A percentile compares a stretch with the other conserved stretches of the same genome.
These are phyloP conservation scores for Cheilosia urbana DNA, from an alignment of 2,888 invertebrate species.

Conservation along the genomic window DNA sequence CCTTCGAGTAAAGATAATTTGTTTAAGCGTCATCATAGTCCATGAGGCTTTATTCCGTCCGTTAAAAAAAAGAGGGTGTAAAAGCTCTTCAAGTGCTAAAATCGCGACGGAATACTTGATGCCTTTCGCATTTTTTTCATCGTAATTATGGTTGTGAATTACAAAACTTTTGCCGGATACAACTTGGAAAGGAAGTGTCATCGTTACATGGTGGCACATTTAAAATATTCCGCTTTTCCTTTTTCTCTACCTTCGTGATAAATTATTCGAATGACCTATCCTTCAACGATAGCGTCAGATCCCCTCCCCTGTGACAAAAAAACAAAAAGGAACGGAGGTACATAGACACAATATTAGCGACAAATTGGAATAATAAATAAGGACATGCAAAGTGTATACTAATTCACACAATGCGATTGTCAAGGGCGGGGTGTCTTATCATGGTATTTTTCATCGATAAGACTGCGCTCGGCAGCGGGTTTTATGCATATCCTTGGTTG, in stretches of 20 bases:
- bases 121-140: conserved; percentile 21
- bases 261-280: conserved; percentile 57
- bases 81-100: background rate
- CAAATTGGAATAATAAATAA: conserved; percentile 23
- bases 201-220: conserved; percentile 27
- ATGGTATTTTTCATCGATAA: conserved; percentile 66
- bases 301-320: background rate
- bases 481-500: background rate
- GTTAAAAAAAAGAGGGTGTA: background rate
- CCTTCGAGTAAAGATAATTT: background rate
- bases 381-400: conserved; percentile 16
- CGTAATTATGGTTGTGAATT: conserved; percentile 56
- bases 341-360: background rate
- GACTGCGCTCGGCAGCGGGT: background rate
- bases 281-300: background rate
- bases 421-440: conserved; percentile 53
- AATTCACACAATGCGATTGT: conserved; percentile 11
- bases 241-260: conserved; percentile 42
- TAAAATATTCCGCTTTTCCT: conserved; percentile 24
- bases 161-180: conserved; percentile 37
- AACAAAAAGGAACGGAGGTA: conserved; percentile 31
- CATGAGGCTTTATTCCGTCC: background rate
- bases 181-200: conserved; percentile 40
- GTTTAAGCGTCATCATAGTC: background rate
- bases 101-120: conserved; percentile 2